Evolutionary conservation across 2,113 vertebrate species (phyloP).

Genomic region (Tretioscincus oriximinensis): DNA sequence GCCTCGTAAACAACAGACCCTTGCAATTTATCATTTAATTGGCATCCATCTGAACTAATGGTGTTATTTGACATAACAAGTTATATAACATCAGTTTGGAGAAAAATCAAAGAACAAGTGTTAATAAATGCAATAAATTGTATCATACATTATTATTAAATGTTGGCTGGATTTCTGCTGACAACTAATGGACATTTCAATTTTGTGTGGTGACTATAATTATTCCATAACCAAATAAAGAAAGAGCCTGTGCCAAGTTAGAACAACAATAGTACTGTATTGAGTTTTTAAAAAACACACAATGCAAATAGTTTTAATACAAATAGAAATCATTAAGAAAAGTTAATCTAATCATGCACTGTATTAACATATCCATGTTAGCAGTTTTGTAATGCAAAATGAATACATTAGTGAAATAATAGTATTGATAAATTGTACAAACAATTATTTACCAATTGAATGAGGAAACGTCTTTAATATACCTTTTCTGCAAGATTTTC

Average conservation of each 20-base stretch:
- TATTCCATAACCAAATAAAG: conserved; percentile 23
- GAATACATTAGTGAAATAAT: background rate
- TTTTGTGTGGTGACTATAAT: background rate
- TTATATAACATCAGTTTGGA: conserved; percentile 21
- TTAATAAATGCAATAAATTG: conserved; percentile 10
- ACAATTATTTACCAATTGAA: conserved; percentile 32
- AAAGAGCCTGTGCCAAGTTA: background rate
- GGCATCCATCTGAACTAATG: conserved; percentile 42
- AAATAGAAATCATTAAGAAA: conserved; percentile 18
- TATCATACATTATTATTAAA: conserved; percentile 28
- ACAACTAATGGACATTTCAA: conserved; percentile 19
- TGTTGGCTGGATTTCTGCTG: conserved; percentile 38
- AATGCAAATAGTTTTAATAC: conserved; percentile 18
- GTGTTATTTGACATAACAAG: conserved; percentile 39
- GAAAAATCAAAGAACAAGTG: conserved; percentile 21
- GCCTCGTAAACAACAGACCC: conserved; percentile 58
- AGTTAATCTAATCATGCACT: conserved; percentile 27
- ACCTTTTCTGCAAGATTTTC: background rate
- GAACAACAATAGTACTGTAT: background rate
- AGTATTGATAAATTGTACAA: background rate
- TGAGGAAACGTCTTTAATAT: background rate
- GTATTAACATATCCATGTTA: background rate
- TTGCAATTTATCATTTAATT: conserved; percentile 59
- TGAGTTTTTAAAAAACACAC: too few species aligned
- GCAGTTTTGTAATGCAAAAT: background rate